Evolutionary conservation across 1,140 invertebrate species (phyloP).

Genomic region (Drosophila jambulina): DNA sequence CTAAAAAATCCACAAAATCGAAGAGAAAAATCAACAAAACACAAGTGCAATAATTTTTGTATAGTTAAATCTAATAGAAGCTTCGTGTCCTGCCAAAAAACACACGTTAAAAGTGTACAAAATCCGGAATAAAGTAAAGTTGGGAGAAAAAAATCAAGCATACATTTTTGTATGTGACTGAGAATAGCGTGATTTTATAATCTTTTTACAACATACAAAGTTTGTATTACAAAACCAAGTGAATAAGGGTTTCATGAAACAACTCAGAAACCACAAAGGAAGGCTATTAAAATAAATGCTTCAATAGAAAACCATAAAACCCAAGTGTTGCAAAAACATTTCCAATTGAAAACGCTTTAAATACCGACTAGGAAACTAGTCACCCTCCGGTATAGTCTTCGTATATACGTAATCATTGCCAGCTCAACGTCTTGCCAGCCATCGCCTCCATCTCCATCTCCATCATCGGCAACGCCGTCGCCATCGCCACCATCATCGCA

Average conservation of each 20-base stretch:
- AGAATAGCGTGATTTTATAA: constrained; percentile 23
- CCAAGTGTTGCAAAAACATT: background rate
- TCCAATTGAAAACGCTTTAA: constrained; percentile 2
- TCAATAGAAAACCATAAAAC: background rate
- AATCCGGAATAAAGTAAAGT: background rate
- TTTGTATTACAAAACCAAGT: constrained; percentile 10
- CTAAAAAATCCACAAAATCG: background rate
- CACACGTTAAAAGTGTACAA: background rate
- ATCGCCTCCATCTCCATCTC: constrained; percentile 24
- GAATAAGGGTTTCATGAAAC: constrained; percentile 12
- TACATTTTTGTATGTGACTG: constrained; percentile 3
- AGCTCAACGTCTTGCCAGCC: constrained; percentile 33
- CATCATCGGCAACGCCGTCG: background rate
- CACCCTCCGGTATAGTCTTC: constrained; percentile 11
- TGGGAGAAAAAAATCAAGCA: background rate
- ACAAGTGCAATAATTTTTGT: constrained; percentile 32
- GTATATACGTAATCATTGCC: constrained; percentile 37
- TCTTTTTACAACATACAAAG: constrained; percentile 24
- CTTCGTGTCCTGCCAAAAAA: constrained; percentile 33
- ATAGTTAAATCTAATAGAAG: background rate
- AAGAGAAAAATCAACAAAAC: constrained; percentile 4
- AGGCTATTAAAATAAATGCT: background rate
- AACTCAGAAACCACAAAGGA: background rate
- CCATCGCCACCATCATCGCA: constrained; percentile 24
- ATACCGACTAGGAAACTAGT: constrained; percentile 1